phyloP scores from a whole-genome alignment of 1,140 invertebrate species.

The Macrobrachium nipponense region DNA sequence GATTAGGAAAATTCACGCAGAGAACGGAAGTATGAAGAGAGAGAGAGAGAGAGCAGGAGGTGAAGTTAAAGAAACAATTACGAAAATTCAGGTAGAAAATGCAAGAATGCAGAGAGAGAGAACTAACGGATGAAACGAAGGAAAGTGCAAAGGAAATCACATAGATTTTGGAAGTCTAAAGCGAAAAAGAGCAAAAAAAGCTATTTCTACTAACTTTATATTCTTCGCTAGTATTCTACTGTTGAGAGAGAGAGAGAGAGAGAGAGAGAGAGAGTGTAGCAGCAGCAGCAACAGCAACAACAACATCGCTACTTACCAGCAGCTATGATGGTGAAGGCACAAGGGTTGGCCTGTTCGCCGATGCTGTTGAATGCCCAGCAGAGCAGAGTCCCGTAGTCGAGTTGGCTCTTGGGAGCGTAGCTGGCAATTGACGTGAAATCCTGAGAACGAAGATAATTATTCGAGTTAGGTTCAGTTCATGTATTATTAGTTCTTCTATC shows the following conservation, averaged over 20 bases:
- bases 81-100: neutral
- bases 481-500: too few species aligned
- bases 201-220: too few species aligned
- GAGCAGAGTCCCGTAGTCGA: constrained; percentile 78
- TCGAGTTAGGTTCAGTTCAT: too few species aligned
- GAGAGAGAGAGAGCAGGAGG: neutral
- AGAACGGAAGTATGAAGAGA: neutral
- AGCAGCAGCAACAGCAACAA: neutral
- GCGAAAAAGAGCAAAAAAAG: too few species aligned
- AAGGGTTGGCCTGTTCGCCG: constrained; percentile 76
- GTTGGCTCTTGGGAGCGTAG: constrained; percentile 82
- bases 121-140: neutral
- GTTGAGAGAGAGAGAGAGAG: constrained; percentile 20
- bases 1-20: neutral
- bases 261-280: constrained; percentile 6
- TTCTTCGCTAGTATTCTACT: neutral
- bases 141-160: neutral
- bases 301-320: constrained; percentile 71
- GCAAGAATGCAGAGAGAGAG: neutral
- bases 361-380: constrained; percentile 76
- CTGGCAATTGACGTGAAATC: constrained; percentile 69
- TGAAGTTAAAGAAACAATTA: neutral
- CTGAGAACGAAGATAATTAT: neutral
- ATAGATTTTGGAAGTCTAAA: neutral
- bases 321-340: constrained; percentile 78